Evolutionary conservation across 53 echinoderm and acorn worm genomes (phyloP).

Genomic region (Patiria pectinifera): DNA sequence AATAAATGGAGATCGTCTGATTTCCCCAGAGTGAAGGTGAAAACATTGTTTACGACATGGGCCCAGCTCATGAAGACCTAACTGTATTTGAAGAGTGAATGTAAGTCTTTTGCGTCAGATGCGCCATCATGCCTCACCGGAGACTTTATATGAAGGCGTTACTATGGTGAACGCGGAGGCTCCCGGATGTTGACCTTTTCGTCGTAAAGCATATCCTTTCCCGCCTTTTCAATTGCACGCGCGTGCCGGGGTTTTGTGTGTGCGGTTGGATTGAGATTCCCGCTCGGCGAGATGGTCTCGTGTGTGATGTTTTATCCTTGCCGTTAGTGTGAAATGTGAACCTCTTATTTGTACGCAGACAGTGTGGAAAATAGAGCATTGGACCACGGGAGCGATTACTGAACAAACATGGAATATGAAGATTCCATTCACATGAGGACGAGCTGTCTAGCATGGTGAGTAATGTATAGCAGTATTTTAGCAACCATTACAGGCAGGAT

Average conservation of each 20-base stretch:
- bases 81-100: conserved; percentile 26
- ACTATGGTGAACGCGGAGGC: conserved; percentile 31
- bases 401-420: too few species aligned
- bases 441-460: too few species aligned
- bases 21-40: neutral
- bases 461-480: too few species aligned
- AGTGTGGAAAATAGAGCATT: neutral
- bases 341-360: neutral
- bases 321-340: neutral
- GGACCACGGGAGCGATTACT: too few species aligned
- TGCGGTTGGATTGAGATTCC: neutral
- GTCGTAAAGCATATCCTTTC: conserved; percentile 9
- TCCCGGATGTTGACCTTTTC: conserved; percentile 55
- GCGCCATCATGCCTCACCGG: conserved; percentile 26
- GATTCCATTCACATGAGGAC: too few species aligned
- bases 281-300: neutral
- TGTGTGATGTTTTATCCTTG: neutral
- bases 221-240: conserved; percentile 6
- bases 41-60: neutral
- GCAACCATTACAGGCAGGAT: too few species aligned
- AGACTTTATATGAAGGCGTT: conserved; percentile 40
- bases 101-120: neutral
- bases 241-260: neutral
- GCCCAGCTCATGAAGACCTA: neutral
- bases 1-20: neutral